Evolutionary conservation across 2,113 vertebrate genomes (phyloP).

Genomic region (Rhinichthys klamathensis): DNA sequence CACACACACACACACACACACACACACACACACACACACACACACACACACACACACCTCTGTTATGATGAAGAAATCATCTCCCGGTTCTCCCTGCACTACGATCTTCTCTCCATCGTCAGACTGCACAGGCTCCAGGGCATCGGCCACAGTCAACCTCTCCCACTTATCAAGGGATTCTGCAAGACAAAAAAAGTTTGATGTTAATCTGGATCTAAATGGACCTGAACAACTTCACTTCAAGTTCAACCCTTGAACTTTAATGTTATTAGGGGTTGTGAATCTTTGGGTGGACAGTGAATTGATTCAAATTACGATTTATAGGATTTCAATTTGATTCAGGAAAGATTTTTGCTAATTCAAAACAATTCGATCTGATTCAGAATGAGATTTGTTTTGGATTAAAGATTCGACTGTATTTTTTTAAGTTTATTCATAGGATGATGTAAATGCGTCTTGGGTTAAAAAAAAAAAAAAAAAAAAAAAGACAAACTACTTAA

Average conservation of each 20-base stretch:
- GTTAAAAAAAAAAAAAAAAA: background rate
- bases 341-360: background rate
- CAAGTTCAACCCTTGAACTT: background rate
- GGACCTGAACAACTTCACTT: background rate
- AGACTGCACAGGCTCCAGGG: slow-evolving; percentile 94
- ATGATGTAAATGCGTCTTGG: background rate
- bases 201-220: background rate
- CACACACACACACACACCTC: slow-evolving; percentile 83
- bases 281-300: background rate
- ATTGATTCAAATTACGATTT: background rate
- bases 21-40: slow-evolving; percentile 84
- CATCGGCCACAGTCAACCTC: slow-evolving; percentile 92
- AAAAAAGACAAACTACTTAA: background rate
- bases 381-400: background rate
- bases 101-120: slow-evolving; percentile 98
- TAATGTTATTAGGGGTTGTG: background rate
- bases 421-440: background rate
- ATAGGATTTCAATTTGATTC: background rate
- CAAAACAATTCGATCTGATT: background rate
- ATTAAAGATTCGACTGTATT: background rate
- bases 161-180: slow-evolving; percentile 99
- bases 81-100: slow-evolving; percentile 92
- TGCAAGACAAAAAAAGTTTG: slow-evolving; percentile 61
- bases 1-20: slow-evolving; percentile 82
- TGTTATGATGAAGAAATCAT: slow-evolving; percentile 97